Evolutionary conservation across 2,113 vertebrate species (phyloP), one percentile per base, ranked within the genome.

Genomic region (Corythoichthys haematopterus): DNA sequence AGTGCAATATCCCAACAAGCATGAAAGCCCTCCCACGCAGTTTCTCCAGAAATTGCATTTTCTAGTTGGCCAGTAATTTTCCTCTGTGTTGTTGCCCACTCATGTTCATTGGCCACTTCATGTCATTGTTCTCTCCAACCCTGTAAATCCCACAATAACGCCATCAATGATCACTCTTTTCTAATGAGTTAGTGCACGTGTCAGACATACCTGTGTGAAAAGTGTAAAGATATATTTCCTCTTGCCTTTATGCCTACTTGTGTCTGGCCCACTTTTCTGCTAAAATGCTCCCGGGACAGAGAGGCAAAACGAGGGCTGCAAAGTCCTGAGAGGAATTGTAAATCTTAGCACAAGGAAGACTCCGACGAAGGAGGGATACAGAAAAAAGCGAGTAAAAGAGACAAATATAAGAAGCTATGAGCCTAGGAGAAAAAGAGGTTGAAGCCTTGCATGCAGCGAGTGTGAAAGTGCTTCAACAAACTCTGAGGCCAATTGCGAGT

Each of bases 391-490:
- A 5, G 51, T 43, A 45, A 48, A 28, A 52, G 58, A 11, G 16
- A 46, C 50, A 12, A 56, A 52, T 11, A 55, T 2, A 76, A 59
- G 74, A 67, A 65, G 14, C 60, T 46, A 75, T 72, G 68, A 52
- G 75, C 38, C 68, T 46, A 70, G 72, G 71, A 52, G 65, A 67
- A 43, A 57, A 59, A 65, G 71, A 62, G 72, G 78, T 58, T 47
- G 71, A 69, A 77, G 48, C 60, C 58, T 74, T 75, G 12, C 20
- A 62, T 74, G 84, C 87, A 85, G 67, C 76, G 85, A 85, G 87
- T 84, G 86, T 89, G 87, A 90, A 88, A 88, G 75, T 76, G 78
- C 80, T 89, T 87, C 83, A 87, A 87, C 85, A 90, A 89, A 88
- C 88, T 84, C 80, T 50, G 3, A 60, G 61, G 38, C 50, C 13